Base-by-base conservation (phyloP, 2,113 vertebrate species). In the Amphiprion ocellaris region DNA sequence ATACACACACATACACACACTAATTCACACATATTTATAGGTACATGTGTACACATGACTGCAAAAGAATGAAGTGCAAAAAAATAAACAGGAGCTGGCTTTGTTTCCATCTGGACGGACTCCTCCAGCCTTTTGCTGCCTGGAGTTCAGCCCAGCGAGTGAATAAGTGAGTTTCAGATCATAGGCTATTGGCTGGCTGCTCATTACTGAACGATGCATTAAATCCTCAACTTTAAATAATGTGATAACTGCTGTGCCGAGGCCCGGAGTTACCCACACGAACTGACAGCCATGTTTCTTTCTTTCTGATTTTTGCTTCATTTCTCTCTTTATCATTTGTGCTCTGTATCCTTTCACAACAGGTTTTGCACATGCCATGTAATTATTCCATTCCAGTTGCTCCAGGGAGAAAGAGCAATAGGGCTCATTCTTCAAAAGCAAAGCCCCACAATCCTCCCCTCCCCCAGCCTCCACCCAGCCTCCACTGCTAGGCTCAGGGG, bases 141-240 rank as follows among this genome's bases (percentile, higher is more conserved):
- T 84, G 89, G 84, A 79, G 69, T 54, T 68, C 33, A 69, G 78
- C 81, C 66, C 66, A 70, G 69, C 10, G 19, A 77, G 81, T 30
- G 30, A 86, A 77, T 76, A 26, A 83, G 39, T 46, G 67, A 80
- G 76, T 63, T 72, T 71, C 62, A 76, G 75, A 86, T 68, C 72
- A 62, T 59, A 84, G 85, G 76, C 72, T 52, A 33, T 81, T 76
- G 74, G 73, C 72, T 73, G 53, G 73, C 77, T 60, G 65, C 80
- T 90, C 85, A 63, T 87, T 87, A 79, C 72, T 41, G 70, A 66
- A 55, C 47, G 49, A 69, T 30, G 68, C 66, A 69, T 89, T 85
- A 73, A 85, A 74, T 50, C 73, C 56, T 88, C n/a, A 30, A 46
- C 82, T 78, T 77, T 85, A 87, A 89, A 89, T 84, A 86, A 87